Conservation (phyloP, 2,113 vertebrate genomes). For the Lanius ludovicianus region DNA sequence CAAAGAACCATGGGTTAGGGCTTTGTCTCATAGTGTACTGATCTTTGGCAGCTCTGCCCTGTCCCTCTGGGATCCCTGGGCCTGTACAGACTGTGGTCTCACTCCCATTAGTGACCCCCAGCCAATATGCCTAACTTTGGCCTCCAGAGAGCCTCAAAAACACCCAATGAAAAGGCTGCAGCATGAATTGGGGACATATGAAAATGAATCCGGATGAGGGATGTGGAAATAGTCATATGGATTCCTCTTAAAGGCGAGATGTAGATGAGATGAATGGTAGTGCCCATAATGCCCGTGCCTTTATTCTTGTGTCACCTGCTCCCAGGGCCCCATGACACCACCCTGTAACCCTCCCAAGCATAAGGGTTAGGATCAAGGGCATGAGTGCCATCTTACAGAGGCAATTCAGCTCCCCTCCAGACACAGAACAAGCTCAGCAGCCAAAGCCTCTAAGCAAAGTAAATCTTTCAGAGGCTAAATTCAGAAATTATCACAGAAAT, state of each 20-base stretch:
- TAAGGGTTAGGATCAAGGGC: neutral
- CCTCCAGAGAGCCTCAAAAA: neutral
- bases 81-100: rapidly evolving
- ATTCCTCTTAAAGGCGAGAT: neutral
- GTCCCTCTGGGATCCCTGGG: neutral
- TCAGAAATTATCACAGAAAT: neutral
- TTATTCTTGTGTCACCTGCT: neutral
- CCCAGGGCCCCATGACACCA: neutral
- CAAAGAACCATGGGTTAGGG: neutral
- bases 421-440: neutral
- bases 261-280: neutral
- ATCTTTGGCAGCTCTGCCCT: neutral
- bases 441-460: neutral
- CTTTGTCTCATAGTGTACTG: neutral
- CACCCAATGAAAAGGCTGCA: neutral
- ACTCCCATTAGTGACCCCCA: neutral
- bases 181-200: rapidly evolving
- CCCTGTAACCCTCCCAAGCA: neutral
- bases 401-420: rapidly evolving
- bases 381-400: neutral
- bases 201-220: neutral
- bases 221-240: neutral
- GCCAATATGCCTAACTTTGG: neutral
- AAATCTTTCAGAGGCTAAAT: neutral
- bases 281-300: rapidly evolving